These are phyloP conservation scores for Zosterops borbonicus DNA, from an alignment of 2,113 vertebrate genomes.

Conservation along the genomic window DNA sequence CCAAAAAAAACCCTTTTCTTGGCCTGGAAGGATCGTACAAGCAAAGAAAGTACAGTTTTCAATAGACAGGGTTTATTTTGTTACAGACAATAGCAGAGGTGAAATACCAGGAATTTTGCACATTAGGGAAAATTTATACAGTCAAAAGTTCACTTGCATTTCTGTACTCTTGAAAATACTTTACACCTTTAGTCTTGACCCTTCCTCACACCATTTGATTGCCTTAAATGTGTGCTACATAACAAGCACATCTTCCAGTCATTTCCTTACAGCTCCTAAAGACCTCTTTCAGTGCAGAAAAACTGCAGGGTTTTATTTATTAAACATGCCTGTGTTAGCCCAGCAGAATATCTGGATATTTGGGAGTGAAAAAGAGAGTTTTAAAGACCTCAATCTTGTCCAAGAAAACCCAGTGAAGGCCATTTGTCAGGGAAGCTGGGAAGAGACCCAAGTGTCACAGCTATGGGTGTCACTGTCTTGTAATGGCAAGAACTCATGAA, in stretches of 20 bases:
- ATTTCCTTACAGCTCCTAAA: not conserved
- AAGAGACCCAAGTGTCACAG: conserved; percentile 2
- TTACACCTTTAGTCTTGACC: not conserved
- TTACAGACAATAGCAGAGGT: not conserved
- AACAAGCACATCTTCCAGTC: not conserved
- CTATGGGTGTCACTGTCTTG: not conserved
- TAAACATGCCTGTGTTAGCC: not conserved
- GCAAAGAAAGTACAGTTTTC: not conserved
- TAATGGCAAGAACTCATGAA: not conserved
- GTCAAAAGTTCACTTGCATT: not conserved
- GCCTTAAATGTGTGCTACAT: not conserved
- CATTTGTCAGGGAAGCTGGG: conserved; percentile 20
- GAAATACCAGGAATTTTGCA: not conserved
- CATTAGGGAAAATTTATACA: not conserved
- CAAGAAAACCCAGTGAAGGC: not conserved
- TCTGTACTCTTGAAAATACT: not conserved
- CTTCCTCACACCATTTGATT: not conserved
- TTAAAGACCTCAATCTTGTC: not conserved
- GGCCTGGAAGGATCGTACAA: not conserved
- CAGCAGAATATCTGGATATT: not conserved
- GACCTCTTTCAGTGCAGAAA: not conserved
- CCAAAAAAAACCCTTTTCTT: conserved; percentile 41
- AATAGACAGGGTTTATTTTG: not conserved
- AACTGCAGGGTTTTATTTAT: conserved; percentile 17
- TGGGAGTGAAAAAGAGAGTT: not conserved